Percentiles rank a stretch among this genome's conserved stretches.
Evolutionary conservation across 2,797 vertebrate genomes (phyloP).

Genomic region (Nasua narica): DNA sequence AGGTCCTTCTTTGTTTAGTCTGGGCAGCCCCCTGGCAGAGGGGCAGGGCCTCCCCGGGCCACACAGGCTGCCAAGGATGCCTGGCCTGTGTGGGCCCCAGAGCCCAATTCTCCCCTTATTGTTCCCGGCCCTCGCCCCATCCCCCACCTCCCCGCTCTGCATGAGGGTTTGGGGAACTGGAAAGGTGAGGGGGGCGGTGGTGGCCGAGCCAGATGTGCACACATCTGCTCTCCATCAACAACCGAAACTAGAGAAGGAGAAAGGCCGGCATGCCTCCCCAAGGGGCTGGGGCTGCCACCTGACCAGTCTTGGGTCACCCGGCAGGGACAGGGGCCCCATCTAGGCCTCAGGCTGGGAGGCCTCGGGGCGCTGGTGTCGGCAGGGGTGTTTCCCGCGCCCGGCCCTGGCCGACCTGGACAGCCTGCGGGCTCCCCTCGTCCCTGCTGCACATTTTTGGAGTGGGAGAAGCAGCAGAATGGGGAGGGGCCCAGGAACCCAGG

Average conservation of each 20-base stretch:
- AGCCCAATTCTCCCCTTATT: neutral
- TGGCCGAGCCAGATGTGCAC: slow-evolving; percentile 55
- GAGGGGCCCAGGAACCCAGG: neutral
- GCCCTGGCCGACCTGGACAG: neutral
- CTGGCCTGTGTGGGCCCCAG: neutral
- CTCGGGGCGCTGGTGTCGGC: neutral
- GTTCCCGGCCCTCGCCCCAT: neutral
- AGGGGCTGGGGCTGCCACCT: neutral
- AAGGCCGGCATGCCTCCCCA: neutral
- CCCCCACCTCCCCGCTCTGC: neutral
- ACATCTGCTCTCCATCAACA: slow-evolving; percentile 75
- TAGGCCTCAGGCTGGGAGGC: neutral
- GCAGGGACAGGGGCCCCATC: slow-evolving; percentile 4
- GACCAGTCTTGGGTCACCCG: slow-evolving; percentile 33
- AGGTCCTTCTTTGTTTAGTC: slow-evolving; percentile 5
- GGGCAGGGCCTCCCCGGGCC: neutral
- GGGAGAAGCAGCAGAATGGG: neutral
- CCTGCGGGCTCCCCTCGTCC: rapidly evolving
- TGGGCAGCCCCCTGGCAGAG: neutral
- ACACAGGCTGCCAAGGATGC: neutral
- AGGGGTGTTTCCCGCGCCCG: neutral
- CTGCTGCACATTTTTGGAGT: neutral
- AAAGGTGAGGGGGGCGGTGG: slow-evolving; percentile 57
- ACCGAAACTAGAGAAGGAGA: slow-evolving; percentile 50
- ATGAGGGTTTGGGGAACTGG: neutral